Evolutionary conservation across 2,888 invertebrate genomes (phyloP), one percentile per base, ranked within the genome.

Genomic region (Cheilosia vulpina): DNA sequence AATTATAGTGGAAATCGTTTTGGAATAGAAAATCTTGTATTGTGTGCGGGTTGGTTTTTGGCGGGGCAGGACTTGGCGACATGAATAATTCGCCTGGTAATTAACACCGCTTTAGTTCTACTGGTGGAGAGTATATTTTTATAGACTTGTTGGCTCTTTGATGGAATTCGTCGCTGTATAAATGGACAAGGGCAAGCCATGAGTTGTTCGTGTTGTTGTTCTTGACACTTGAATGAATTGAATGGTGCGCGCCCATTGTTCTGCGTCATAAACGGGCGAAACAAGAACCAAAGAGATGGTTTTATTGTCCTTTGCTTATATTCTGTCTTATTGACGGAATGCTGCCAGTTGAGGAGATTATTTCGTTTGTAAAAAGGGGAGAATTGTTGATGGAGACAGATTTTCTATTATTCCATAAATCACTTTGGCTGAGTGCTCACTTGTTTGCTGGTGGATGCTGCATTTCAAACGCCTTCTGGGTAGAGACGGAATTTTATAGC

Each of bases 1-100:
- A 52, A 52, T 52, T 52, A 52, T 13, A 21, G 52, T 52, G 52
- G 24, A 24, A 45, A 31, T 57, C 2, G 31, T 53, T 6, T 27
- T 19, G 24, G 7, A n/a, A 41, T 52, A 13, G 52, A 52, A 52
- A 52, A 9, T 19, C 17, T 24, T 24, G 24, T 13, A 6, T 24
- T 13, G 21, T 24, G 13, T 6, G 13, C 1, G 52, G 27, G 0
- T 27, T 27, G 6, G 6, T 6, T 27, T 21, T 19, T 11, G 3
- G 21, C 2, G 2, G 19, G 9, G 17, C 5, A 5, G 15, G 43
- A 43, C 43, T 13, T 19, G 24, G 21, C 21, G 15, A 4, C 52
- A 27, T 52, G 13, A 21, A 24, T 24, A 52, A 52, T 52, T 52
- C 21, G 24, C 13, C 4, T 27, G 27, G 3, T 24, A 27, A 52